Conservation (phyloP, 2,797 vertebrate genomes). For the Clarias pachynema region DNA sequence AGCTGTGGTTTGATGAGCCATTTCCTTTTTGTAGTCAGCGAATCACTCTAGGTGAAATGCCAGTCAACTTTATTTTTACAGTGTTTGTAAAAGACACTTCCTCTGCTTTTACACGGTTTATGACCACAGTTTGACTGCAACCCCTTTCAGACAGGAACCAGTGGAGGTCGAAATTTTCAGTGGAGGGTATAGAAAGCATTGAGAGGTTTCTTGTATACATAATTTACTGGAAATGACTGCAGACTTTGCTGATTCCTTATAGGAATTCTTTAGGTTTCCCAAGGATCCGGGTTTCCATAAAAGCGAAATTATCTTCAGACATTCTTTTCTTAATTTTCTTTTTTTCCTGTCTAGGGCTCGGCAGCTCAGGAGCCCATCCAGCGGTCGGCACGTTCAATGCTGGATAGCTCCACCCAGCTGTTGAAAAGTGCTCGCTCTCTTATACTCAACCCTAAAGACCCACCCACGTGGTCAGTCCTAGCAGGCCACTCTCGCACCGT, state of each 20-base stretch:
- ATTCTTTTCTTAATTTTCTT: background rate
- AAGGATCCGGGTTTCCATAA: background rate
- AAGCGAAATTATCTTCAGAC: background rate
- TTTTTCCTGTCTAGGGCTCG: conserved; percentile 80
- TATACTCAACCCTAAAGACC: conserved; percentile 97
- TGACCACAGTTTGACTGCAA: conserved; percentile 68
- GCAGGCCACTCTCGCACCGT: conserved; percentile 95
- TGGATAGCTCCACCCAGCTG: conserved; percentile 92
- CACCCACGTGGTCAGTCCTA: conserved; percentile 93
- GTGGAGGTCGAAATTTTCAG: conserved; percentile 69
- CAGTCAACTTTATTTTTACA: conserved; percentile 64
- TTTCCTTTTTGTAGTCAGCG: conserved; percentile 54
- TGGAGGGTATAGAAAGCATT: conserved; percentile 55
- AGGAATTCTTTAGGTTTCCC: background rate
- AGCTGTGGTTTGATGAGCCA: conserved; percentile 49
- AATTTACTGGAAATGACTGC: conserved; percentile 48
- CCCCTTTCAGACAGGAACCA: conserved; percentile 62
- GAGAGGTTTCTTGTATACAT: conserved; percentile 67
- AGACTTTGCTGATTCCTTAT: background rate
- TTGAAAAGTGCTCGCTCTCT: conserved; percentile 92
- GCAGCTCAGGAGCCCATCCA: conserved; percentile 94
- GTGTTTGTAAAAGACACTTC: conserved; percentile 54
- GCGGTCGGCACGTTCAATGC: conserved; percentile 91
- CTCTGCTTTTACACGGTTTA: conserved; percentile 66
- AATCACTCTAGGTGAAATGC: conserved; percentile 54